Evolutionary conservation across 2,888 invertebrate species (phyloP).

Genomic region (Bombylius major): DNA sequence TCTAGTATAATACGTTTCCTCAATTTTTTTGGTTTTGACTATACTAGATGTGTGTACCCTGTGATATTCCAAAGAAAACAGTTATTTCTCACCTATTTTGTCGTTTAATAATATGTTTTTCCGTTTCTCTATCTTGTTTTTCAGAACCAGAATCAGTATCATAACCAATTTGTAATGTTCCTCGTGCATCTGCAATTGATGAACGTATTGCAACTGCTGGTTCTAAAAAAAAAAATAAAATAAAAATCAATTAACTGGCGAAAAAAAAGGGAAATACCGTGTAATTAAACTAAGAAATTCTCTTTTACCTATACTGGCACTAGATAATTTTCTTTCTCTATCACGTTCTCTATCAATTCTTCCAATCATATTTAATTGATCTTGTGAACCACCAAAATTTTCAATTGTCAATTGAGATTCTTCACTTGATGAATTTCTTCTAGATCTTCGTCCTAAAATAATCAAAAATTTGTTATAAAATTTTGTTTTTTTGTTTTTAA

Average conservation of each 20-base stretch:
- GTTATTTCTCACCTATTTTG: constrained; percentile 43
- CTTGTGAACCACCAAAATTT: constrained; percentile 87
- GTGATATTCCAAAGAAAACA: not conserved
- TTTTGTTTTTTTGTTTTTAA: not conserved
- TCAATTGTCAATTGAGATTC: constrained; percentile 84
- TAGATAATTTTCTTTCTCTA: constrained; percentile 37
- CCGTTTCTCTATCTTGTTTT: constrained; percentile 48
- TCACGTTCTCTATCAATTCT: constrained; percentile 50
- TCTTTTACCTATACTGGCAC: constrained; percentile 28
- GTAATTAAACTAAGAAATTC: not conserved
- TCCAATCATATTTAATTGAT: constrained; percentile 73
- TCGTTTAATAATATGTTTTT: constrained; percentile 43
- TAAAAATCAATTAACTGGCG: not conserved
- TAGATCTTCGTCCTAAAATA: constrained; percentile 64
- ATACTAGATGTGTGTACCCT: no score
- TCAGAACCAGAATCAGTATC: constrained; percentile 47
- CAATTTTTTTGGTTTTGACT: no score
- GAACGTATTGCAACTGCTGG: constrained; percentile 60
- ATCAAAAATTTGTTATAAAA: constrained; percentile 1
- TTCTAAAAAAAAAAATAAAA: constrained; percentile 36
- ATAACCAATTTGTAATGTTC: constrained; percentile 55
- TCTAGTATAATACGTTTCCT: no score
- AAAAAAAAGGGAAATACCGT: not conserved
- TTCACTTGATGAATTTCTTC: constrained; percentile 72
- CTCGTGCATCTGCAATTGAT: constrained; percentile 60